phyloP scores from a whole-genome alignment of 2,113 vertebrate species.

The Rhombomys opimus region DNA sequence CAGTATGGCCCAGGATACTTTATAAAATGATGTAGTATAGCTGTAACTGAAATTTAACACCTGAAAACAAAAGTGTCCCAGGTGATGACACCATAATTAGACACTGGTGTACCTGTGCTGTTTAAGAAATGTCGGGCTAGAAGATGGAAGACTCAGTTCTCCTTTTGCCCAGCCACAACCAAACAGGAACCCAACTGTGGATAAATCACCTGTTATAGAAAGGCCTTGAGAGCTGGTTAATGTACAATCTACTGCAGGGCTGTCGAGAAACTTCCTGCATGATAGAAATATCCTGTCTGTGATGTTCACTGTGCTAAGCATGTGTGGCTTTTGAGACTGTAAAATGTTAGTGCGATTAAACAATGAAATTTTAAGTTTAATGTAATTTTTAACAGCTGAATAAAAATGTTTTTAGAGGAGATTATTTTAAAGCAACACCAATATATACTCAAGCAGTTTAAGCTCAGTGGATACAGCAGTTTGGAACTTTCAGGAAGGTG shows the following conservation, averaged over 20 bases:
- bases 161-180: conserved; percentile 18
- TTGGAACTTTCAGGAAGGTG: neutral
- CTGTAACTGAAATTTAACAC: neutral
- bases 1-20: neutral
- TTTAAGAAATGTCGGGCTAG: neutral
- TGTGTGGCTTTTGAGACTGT: neutral
- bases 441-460: neutral
- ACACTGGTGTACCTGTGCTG: neutral
- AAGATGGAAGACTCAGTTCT: neutral
- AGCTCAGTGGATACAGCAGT: neutral
- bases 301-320: neutral
- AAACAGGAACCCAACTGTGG: neutral
- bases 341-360: conserved; percentile 21
- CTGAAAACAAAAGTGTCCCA: neutral
- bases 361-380: conserved; percentile 21
- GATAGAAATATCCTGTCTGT: neutral
- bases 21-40: neutral
- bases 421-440: conserved; percentile 57
- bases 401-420: neutral
- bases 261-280: neutral
- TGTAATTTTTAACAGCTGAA: conserved; percentile 52
- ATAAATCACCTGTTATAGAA: conserved; percentile 18
- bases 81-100: neutral
- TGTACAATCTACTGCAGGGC: neutral
- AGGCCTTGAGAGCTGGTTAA: neutral